A percentile compares a stretch with the other conserved stretches of the same genome.
phyloP scores from a whole-genome alignment of 2,888 invertebrate species.

The Adelphocoris suturalis region DNA sequence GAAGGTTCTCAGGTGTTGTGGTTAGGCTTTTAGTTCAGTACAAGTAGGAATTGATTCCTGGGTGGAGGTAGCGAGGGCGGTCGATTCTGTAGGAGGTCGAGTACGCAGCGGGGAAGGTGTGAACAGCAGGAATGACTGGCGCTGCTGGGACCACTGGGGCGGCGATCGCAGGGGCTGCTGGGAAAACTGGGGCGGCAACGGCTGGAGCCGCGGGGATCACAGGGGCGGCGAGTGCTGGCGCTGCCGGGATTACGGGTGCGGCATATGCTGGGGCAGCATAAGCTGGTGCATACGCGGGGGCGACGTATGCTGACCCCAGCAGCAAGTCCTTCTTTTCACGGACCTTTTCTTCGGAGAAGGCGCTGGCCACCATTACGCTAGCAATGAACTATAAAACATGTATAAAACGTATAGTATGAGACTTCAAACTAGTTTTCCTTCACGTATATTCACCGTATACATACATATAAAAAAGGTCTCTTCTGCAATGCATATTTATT shows the following conservation, averaged over 20 bases:
- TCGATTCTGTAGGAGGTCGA: constrained; percentile 45
- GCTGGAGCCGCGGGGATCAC: neutral
- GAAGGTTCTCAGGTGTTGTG: neutral
- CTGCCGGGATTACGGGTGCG: neutral
- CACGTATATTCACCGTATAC: too few relatives aligned
- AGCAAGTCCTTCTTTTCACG: constrained; percentile 72
- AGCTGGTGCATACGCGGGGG: neutral
- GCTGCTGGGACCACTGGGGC: too few relatives aligned
- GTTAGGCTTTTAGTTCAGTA: neutral
- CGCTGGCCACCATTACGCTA: constrained; percentile 64
- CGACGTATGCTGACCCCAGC: neutral
- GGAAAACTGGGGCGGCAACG: neutral
- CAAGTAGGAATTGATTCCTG: neutral
- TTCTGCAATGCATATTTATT: too few relatives aligned
- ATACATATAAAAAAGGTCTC: too few relatives aligned
- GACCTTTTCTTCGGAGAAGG: constrained; percentile 60
- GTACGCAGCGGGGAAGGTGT: constrained; percentile 3
- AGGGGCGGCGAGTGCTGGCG: neutral
- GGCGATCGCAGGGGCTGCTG: neutral
- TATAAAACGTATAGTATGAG: too few relatives aligned
- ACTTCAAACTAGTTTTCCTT: too few relatives aligned
- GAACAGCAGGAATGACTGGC: too few relatives aligned
- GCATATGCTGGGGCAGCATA: neutral
- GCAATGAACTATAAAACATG: constrained; percentile 9
- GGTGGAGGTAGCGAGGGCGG: neutral